phyloP scores from a whole-genome alignment of 2,113 vertebrate genomes.

The Neolamprologus hecqui region DNA sequence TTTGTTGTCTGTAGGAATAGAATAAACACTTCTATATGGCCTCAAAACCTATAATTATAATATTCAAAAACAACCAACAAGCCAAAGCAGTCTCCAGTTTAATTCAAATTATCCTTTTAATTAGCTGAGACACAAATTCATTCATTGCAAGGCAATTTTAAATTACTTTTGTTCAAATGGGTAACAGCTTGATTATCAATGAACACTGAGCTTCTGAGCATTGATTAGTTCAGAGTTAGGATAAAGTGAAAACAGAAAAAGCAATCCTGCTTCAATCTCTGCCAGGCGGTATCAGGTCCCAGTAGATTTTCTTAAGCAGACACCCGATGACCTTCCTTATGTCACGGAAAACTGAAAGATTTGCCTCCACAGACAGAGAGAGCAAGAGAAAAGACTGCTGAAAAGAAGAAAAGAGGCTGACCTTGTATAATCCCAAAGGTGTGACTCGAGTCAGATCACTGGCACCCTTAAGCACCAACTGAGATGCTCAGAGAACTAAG shows the following conservation, averaged over 20 bases:
- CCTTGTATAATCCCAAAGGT: conserved; percentile 57
- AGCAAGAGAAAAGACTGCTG: neutral
- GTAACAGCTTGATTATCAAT: neutral
- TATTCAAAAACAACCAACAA: neutral
- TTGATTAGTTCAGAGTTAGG: neutral
- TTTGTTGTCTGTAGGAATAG: neutral
- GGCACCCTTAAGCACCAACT: conserved; percentile 27
- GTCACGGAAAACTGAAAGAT: conserved; percentile 1
- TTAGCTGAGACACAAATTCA: neutral
- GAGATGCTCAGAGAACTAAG: neutral
- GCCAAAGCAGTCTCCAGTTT: neutral
- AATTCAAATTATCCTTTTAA: neutral
- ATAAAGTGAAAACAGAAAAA: neutral
- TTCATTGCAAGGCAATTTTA: neutral
- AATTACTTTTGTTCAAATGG: conserved; percentile 21
- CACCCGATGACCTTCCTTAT: conserved; percentile 20
- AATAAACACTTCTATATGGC: neutral
- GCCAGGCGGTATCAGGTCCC: neutral
- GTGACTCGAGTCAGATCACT: conserved; percentile 40
- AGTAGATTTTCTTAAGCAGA: conserved; percentile 29
- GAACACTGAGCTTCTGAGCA: neutral
- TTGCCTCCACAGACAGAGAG: neutral
- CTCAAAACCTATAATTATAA: neutral
- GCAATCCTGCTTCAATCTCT: neutral
- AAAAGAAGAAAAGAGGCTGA: conserved; percentile 11